These are phyloP conservation scores for Mus spretus DNA, from an alignment of 2,797 vertebrate genomes.

Conservation along the genomic window DNA sequence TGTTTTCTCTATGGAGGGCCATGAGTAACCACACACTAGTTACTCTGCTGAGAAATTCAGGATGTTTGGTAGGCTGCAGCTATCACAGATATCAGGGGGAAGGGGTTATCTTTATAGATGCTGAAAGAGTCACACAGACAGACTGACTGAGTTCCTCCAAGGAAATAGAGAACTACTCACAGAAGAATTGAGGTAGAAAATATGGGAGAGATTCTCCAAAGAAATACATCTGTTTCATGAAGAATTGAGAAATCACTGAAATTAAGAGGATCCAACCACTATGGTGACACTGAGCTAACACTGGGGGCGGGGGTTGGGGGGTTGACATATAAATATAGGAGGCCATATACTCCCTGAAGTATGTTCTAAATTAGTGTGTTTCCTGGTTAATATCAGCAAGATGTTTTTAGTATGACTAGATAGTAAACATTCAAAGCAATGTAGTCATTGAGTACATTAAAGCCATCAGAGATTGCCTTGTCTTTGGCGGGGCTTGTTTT, in stretches of 20 bases:
- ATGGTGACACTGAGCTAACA: not conserved
- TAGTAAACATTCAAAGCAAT: not conserved
- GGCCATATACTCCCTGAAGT: not conserved
- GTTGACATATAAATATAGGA: not conserved
- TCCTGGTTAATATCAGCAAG: not conserved
- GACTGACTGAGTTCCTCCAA: not conserved
- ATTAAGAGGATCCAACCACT: not conserved
- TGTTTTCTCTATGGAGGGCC: not conserved
- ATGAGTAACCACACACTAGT: too few relatives aligned
- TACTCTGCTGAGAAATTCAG: not conserved
- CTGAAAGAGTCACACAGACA: not conserved
- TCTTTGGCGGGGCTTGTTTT: not conserved
- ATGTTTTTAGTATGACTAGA: not conserved
- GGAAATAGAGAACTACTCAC: not conserved
- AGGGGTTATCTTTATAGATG: not conserved
- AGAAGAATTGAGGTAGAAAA: not conserved
- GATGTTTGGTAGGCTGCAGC: not conserved
- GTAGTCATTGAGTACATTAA: not conserved
- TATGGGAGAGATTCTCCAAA: not conserved
- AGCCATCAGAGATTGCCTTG: not conserved
- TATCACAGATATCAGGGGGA: not conserved
- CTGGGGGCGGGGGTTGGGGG: not conserved
- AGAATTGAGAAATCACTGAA: not conserved
- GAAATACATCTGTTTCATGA: not conserved
- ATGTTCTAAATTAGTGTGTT: not conserved